Percentiles rank a stretch among this genome's conserved stretches.
Conservation (phyloP, 2,113 vertebrate genomes). For the Gopherus flavomarginatus region DNA sequence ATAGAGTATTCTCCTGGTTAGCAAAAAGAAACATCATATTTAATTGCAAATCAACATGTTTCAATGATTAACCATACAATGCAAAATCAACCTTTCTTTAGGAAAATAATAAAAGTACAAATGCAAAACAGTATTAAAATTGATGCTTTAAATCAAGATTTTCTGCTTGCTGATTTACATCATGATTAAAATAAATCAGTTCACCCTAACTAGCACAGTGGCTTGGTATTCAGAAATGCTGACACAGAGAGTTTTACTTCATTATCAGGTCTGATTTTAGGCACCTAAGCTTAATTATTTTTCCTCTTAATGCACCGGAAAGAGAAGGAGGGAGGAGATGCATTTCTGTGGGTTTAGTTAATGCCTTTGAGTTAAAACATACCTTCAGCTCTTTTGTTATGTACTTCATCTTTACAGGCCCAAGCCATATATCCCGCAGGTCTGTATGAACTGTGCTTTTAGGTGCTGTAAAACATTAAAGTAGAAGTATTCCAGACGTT, state of each 20-base stretch:
- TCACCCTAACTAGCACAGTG: too few species aligned
- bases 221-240: not conserved
- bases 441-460: not conserved
- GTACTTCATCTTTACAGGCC: not conserved
- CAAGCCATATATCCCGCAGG: not conserved
- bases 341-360: not conserved
- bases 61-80: too few species aligned
- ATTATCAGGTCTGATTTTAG: not conserved
- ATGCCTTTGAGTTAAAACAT: not conserved
- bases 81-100: too few species aligned
- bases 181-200: too few species aligned
- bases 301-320: not conserved
- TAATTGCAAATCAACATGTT: too few species aligned
- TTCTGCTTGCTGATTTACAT: too few species aligned
- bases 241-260: not conserved
- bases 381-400: not conserved
- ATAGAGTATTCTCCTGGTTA: too few species aligned
- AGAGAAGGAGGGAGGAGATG: not conserved
- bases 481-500: not conserved
- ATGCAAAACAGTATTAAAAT: too few species aligned
- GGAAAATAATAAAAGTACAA: too few species aligned
- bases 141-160: too few species aligned
- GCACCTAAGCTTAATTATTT: not conserved
- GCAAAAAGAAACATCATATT: too few species aligned
- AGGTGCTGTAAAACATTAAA: not conserved